Evolutionary conservation across 2,888 invertebrate genomes (phyloP).

Genomic region (Dynastes tityus): DNA sequence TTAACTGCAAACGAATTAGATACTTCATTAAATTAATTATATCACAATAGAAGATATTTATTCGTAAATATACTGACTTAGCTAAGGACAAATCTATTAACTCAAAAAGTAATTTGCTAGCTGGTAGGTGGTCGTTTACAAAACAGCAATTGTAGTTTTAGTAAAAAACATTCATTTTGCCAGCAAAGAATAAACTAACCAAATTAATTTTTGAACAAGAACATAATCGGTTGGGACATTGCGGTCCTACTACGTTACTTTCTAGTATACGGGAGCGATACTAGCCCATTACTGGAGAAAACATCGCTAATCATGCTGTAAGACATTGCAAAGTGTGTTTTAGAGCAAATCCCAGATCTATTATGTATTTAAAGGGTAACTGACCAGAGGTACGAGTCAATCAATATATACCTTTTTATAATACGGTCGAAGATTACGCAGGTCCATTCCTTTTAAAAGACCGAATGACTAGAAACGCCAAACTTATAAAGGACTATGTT

Average conservation of each 20-base stretch:
- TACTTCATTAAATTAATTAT: too few relatives aligned
- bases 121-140: constrained; percentile 52
- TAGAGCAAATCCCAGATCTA: not conserved
- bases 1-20: too few relatives aligned
- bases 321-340: constrained; percentile 37
- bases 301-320: not conserved
- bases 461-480: not conserved
- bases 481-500: not conserved
- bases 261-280: constrained; percentile 32
- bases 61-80: not conserved
- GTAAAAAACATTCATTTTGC: constrained; percentile 37
- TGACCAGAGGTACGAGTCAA: too few relatives aligned
- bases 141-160: constrained; percentile 13
- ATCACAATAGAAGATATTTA: too few relatives aligned
- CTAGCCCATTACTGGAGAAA: constrained; percentile 48
- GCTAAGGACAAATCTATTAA: constrained; percentile 34
- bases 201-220: constrained; percentile 32
- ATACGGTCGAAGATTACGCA: not conserved
- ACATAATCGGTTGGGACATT: constrained; percentile 43
- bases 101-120: constrained; percentile 44
- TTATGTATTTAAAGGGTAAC: not conserved
- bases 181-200: constrained; percentile 29
- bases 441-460: not conserved
- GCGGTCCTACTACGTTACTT: constrained; percentile 20
- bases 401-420: not conserved